phyloP scores from a whole-genome alignment of 2,797 vertebrate species.

The Oryzias dopingdopingensis region DNA sequence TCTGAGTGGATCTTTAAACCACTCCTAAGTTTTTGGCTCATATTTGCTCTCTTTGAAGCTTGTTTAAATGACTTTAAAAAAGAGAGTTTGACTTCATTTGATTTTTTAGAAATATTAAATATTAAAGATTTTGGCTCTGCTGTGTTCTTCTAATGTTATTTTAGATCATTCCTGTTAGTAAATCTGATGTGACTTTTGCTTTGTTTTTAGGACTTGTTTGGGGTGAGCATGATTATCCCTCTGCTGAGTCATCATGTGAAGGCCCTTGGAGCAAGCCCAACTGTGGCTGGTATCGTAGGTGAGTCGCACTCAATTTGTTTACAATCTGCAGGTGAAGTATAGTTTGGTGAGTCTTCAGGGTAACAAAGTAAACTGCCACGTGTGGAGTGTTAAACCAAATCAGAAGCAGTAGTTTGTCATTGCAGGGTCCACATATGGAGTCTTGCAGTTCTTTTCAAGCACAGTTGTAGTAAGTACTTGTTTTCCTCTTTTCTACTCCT shows the following conservation, averaged over 20 bases:
- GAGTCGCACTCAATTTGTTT: constrained; percentile 42
- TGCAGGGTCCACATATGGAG: constrained; percentile 91
- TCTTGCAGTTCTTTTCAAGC: constrained; percentile 95
- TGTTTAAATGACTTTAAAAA: too few species aligned
- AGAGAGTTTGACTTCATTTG: too few species aligned
- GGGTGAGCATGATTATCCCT: constrained; percentile 95
- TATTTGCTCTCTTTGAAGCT: too few species aligned
- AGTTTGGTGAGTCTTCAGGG: too few species aligned
- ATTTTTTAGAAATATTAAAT: too few species aligned
- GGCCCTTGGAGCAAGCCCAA: constrained; percentile 90
- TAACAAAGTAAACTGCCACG: not conserved
- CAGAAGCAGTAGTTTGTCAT: constrained; percentile 9
- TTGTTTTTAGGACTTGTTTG: constrained; percentile 88
- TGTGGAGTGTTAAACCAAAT: not conserved
- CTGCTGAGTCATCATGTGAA: constrained; percentile 91
- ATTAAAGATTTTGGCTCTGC: not conserved
- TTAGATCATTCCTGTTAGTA: not conserved
- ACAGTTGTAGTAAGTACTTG: constrained; percentile 89
- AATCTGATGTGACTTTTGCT: not conserved
- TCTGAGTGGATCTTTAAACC: too few species aligned
- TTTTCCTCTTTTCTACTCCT: constrained; percentile 13
- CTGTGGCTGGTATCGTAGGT: constrained; percentile 91
- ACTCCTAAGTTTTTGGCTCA: too few species aligned
- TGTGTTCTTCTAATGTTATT: not conserved
- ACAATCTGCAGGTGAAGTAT: not conserved